Conservation (phyloP, 2,797 vertebrate species). For the Sphaeramia orbicularis region DNA sequence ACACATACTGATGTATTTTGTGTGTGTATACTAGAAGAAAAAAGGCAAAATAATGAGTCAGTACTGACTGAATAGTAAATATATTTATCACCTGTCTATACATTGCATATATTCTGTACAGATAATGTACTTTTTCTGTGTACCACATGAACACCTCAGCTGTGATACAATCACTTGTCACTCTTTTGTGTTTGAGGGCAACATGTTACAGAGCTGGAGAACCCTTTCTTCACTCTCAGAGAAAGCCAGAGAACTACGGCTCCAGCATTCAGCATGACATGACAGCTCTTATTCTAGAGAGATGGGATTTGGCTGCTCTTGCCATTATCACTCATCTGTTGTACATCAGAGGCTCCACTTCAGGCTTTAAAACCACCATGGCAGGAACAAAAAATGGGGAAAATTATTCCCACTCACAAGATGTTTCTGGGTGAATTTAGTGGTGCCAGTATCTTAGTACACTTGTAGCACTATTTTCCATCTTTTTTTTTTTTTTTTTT, state of each 20-base stretch:
- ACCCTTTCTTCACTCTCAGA: constrained; percentile 19
- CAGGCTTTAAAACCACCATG: constrained; percentile 17
- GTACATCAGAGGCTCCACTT: constrained; percentile 28
- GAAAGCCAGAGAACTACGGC: constrained; percentile 37
- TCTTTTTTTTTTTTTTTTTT: too few species aligned
- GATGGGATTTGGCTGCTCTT: constrained; percentile 18
- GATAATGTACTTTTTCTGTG: too few species aligned
- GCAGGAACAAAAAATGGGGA: constrained; percentile 12
- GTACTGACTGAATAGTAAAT: too few species aligned
- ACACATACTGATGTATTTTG: constrained; percentile 1
- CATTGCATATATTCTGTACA: not conserved
- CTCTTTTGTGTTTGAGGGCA: not conserved
- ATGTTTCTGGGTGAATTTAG: constrained; percentile 4
- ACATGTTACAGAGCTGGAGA: constrained; percentile 8
- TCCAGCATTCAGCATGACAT: constrained; percentile 3
- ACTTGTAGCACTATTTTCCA: not conserved
- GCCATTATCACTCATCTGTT: constrained; percentile 40
- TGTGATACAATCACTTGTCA: not conserved
- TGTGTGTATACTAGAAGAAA: not conserved
- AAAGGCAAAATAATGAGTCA: too few species aligned
- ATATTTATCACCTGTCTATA: too few species aligned
- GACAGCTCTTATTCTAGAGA: constrained; percentile 27
- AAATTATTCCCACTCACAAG: constrained; percentile 1
- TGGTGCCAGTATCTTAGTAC: constrained; percentile 5
- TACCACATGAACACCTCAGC: not conserved